phyloP scores from a whole-genome alignment of 2,888 invertebrate genomes.

The Blastobasis adustella region DNA sequence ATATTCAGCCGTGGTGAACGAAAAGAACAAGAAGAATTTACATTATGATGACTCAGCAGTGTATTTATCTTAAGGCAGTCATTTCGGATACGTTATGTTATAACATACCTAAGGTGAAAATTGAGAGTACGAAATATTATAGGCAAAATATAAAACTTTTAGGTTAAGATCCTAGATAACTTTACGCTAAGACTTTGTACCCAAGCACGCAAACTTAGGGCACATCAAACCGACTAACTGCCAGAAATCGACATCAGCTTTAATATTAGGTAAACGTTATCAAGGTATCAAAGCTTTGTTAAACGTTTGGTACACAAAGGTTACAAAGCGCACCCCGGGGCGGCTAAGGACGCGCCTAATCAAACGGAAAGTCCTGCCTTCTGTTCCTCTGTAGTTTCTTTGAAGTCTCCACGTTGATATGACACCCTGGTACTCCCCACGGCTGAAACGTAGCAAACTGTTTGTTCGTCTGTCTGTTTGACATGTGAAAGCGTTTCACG shows the following conservation, averaged over 20 bases:
- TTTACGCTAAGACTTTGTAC: too few relatives aligned
- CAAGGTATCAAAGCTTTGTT: constrained; percentile 40
- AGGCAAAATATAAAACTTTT: too few relatives aligned
- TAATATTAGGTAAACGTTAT: constrained; percentile 8
- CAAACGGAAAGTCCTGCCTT: constrained; percentile 60
- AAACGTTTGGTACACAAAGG: constrained; percentile 44
- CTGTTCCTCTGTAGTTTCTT: constrained; percentile 68
- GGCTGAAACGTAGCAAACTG: constrained; percentile 18
- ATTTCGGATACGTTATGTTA: too few relatives aligned
- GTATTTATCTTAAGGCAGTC: too few relatives aligned
- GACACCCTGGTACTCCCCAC: constrained; percentile 42
- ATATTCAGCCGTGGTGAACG: too few relatives aligned
- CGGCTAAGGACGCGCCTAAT: constrained; percentile 66
- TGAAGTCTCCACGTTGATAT: constrained; percentile 55
- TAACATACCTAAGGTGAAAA: too few relatives aligned
- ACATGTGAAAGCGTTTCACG: too few relatives aligned
- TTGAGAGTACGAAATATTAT: too few relatives aligned
- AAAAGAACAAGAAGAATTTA: too few relatives aligned
- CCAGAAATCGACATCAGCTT: constrained; percentile 52
- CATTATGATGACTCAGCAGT: too few relatives aligned
- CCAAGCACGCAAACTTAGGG: constrained; percentile 10
- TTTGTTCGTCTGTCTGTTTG: not conserved
- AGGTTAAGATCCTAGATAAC: too few relatives aligned
- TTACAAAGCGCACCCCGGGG: constrained; percentile 61
- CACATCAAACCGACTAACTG: constrained; percentile 28